These are phyloP conservation scores for Rhinolophus sinicus DNA, from an alignment of 2,113 vertebrate genomes.

Conservation along the genomic window DNA sequence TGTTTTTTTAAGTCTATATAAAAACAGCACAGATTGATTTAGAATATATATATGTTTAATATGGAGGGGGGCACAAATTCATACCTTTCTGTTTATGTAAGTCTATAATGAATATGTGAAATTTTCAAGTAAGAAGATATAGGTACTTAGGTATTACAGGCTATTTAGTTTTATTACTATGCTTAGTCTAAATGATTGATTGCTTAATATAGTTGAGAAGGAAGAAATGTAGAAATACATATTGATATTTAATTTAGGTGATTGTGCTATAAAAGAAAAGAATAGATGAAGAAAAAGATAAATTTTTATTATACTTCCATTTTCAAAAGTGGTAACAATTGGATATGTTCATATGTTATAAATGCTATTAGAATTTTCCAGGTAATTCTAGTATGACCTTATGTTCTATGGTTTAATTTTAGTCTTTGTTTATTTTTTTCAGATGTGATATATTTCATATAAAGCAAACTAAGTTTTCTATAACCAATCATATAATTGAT, in stretches of 20 bases:
- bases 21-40: not conserved
- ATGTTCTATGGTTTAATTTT: not conserved
- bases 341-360: not conserved
- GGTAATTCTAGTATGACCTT: not conserved
- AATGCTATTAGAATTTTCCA: not conserved
- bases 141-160: not conserved
- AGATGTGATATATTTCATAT: not conserved
- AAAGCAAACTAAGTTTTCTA: not conserved
- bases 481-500: not conserved
- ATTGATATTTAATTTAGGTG: not conserved
- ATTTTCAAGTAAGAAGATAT: not conserved
- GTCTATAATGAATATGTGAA: not conserved
- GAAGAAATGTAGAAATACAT: not conserved
- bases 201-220: not conserved
- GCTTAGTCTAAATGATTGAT: not conserved
- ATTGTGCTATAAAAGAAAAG: not conserved
- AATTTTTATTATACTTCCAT: not conserved
- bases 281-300: not conserved
- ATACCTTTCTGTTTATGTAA: not conserved
- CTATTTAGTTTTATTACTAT: not conserved
- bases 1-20: no score
- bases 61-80: not conserved
- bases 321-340: not conserved
- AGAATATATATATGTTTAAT: not conserved
- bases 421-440: not conserved